Conservation (phyloP, 1,140 invertebrate genomes). For the Drosophila santomea region DNA sequence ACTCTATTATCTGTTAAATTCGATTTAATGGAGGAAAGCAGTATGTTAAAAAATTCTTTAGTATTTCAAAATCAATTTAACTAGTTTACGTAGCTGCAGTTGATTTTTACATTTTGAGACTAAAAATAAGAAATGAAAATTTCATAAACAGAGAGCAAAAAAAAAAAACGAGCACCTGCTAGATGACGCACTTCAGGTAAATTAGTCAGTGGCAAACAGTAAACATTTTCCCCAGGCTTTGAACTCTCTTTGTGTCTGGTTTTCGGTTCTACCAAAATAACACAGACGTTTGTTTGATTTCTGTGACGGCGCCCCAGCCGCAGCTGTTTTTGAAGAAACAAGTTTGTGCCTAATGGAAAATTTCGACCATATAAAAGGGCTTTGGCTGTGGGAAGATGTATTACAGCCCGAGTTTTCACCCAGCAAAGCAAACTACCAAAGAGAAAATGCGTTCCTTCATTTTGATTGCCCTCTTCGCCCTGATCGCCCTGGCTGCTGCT, state of each 20-base stretch:
- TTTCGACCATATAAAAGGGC: conserved; percentile 29
- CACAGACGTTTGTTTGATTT: conserved; percentile 11
- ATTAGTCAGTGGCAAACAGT: conserved; percentile 9
- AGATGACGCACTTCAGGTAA: conserved; percentile 21
- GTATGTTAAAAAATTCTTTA: too few relatives aligned
- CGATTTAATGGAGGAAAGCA: too few relatives aligned
- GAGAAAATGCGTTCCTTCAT: conserved; percentile 35
- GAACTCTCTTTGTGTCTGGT: conserved; percentile 4
- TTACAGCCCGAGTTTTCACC: conserved; percentile 15
- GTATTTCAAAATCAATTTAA: too few relatives aligned
- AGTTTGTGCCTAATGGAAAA: not conserved
- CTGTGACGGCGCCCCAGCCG: not conserved
- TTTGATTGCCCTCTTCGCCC: conserved; percentile 31
- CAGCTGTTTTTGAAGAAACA: conserved; percentile 5
- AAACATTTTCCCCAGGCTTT: not conserved
- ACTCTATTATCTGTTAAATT: too few relatives aligned
- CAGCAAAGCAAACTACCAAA: conserved; percentile 12
- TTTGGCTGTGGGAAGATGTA: not conserved
- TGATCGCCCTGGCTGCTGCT: conserved; percentile 22
- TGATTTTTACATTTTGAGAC: too few relatives aligned
- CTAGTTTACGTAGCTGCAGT: too few relatives aligned
- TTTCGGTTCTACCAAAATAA: conserved; percentile 20
- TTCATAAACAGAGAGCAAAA: not conserved
- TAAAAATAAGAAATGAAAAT: not conserved
- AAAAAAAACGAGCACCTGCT: not conserved